Conservation (phyloP, 2,888 invertebrate species). For the Hedychridium roseum region DNA sequence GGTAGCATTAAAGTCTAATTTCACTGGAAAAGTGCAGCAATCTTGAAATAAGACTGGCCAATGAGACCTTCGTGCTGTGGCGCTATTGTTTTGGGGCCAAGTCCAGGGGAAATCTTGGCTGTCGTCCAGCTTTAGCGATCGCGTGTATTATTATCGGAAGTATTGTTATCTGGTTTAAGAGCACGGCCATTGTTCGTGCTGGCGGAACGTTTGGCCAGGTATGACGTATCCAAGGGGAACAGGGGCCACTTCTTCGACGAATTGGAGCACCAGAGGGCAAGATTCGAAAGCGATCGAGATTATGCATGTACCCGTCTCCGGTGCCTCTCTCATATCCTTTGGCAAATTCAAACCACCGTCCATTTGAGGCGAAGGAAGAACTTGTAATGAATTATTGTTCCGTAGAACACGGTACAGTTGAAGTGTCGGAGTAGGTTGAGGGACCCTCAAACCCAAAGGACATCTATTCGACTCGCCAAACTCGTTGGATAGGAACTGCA, state of each 20-base stretch:
- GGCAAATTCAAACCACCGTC: no score
- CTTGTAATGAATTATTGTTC: no score
- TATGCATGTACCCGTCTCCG: constrained; percentile 4
- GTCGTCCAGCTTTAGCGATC: constrained; percentile 25
- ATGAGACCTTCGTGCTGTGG: constrained; percentile 22
- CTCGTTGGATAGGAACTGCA: no score
- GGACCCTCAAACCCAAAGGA: no score
- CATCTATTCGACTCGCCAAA: no score
- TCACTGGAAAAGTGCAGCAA: constrained; percentile 10
- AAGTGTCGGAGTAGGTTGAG: no score
- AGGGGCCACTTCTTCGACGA: no score
- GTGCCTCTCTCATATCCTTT: no score
- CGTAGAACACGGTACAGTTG: no score
- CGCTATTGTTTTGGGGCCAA: constrained; percentile 27
- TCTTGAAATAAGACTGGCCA: constrained; percentile 11
- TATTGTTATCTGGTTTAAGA: constrained; percentile 32
- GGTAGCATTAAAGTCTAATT: constrained; percentile 6
- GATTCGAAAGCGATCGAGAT: constrained; percentile 8
- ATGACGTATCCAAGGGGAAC: constrained; percentile 5
- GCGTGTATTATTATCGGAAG: constrained; percentile 38
- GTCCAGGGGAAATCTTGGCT: constrained; percentile 25
- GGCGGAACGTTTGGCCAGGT: constrained; percentile 13
- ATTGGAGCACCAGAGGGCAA: no score
- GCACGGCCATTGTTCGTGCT: constrained; percentile 19
- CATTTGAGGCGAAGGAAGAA: no score